phyloP scores from a whole-genome alignment of 1,140 invertebrate species.

The Microplitis demolitor region DNA sequence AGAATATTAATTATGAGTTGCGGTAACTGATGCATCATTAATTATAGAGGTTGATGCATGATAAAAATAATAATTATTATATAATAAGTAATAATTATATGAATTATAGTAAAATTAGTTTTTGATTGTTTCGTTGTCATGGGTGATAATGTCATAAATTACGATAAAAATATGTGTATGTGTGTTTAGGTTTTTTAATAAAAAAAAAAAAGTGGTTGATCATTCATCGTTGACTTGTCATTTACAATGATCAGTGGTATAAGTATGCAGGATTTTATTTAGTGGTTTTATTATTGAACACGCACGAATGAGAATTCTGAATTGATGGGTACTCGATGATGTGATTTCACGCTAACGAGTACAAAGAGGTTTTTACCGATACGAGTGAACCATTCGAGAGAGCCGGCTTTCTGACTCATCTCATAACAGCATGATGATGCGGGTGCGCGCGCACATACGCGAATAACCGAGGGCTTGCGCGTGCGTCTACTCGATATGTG shows the following conservation, averaged over 20 bases:
- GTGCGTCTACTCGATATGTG: not conserved
- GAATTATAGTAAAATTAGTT: not conserved
- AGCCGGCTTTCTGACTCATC: slow-evolving; percentile 42
- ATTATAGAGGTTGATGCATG: not conserved
- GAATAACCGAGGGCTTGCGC: not conserved
- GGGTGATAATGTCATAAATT: too few relatives aligned
- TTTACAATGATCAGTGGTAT: not conserved
- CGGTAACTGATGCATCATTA: slow-evolving; percentile 18
- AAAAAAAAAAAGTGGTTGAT: too few relatives aligned
- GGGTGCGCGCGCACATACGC: slow-evolving; percentile 1
- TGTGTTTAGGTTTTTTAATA: too few relatives aligned
- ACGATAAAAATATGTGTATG: too few relatives aligned
- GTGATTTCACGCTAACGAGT: slow-evolving; percentile 26
- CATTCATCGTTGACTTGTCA: too few relatives aligned
- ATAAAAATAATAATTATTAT: slow-evolving; percentile 1
- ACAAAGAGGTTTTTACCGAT: slow-evolving; percentile 18
- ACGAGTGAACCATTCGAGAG: slow-evolving; percentile 13
- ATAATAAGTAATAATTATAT: not conserved
- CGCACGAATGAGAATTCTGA: not conserved
- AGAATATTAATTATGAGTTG: not conserved
- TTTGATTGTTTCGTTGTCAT: not conserved
- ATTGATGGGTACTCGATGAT: slow-evolving; percentile 19
- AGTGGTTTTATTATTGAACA: not conserved
- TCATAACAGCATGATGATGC: slow-evolving; percentile 22
- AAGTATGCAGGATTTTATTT: not conserved